Evolutionary conservation across 1,140 invertebrate genomes (phyloP).

Genomic region (Muscidifurax raptorellus): DNA sequence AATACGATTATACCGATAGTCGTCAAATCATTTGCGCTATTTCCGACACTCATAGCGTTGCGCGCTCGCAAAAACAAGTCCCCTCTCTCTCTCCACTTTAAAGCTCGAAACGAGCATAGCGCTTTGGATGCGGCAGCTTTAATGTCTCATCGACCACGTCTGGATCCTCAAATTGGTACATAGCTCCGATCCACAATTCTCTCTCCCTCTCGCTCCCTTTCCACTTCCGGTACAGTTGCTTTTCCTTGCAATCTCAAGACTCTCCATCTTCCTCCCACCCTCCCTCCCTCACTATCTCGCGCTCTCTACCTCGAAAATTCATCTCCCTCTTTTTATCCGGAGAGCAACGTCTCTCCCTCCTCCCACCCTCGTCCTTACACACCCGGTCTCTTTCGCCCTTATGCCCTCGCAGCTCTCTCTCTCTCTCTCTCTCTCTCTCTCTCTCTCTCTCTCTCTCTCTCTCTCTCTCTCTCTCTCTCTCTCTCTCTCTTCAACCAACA

Average conservation of each 20-base stretch:
- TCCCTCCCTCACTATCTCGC: conserved; percentile 58
- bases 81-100: neutral
- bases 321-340: conserved; percentile 39
- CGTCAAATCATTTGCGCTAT: too few relatives aligned
- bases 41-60: neutral
- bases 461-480: conserved; percentile 32
- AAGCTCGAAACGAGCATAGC: neutral
- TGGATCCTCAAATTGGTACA: conserved; percentile 43
- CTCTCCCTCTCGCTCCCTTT: conserved; percentile 32
- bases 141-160: conserved; percentile 22
- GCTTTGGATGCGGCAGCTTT: conserved; percentile 15
- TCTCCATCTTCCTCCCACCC: conserved; percentile 61
- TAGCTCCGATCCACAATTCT: conserved; percentile 30
- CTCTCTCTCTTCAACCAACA: conserved; percentile 26
- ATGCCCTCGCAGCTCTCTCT: conserved; percentile 44
- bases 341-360: conserved; percentile 29
- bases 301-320: conserved; percentile 63
- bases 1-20: too few relatives aligned
- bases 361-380: conserved; percentile 44
- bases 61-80: neutral
- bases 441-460: conserved; percentile 31
- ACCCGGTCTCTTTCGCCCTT: conserved; percentile 39
- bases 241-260: conserved; percentile 58
- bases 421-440: conserved; percentile 41
- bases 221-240: conserved; percentile 34